These are phyloP conservation scores for Scaeva pyrastri DNA, from an alignment of 2,888 invertebrate species.

Conservation along the genomic window DNA sequence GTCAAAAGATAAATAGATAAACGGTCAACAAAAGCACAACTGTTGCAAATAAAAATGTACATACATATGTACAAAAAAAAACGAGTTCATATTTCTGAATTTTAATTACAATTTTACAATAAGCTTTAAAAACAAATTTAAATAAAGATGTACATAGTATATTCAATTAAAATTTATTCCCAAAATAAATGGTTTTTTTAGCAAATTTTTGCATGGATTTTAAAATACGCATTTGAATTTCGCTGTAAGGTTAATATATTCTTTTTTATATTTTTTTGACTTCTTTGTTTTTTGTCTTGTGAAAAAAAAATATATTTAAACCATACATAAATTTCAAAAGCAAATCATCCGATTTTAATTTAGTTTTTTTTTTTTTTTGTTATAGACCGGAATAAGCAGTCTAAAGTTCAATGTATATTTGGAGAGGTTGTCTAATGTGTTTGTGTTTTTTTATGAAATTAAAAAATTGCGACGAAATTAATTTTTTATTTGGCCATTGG, in stretches of 20 bases:
- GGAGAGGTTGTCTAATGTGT: neutral
- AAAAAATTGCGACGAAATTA: neutral
- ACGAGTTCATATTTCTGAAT: too few species aligned
- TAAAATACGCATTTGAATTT: neutral
- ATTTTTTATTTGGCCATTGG: neutral
- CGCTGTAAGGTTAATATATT: too few species aligned
- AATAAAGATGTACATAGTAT: neutral
- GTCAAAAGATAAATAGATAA: too few species aligned
- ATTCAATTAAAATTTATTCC: neutral
- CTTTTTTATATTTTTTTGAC: neutral
- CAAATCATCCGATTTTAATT: neutral
- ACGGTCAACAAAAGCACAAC: too few species aligned
- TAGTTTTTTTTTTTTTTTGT: neutral
- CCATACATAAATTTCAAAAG: neutral
- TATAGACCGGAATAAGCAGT: slow-evolving; percentile 5
- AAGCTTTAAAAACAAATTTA: neutral
- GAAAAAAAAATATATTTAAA: neutral
- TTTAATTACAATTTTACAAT: neutral
- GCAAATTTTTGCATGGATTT: neutral
- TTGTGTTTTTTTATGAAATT: neutral
- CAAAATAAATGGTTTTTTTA: neutral
- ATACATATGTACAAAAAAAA: too few species aligned
- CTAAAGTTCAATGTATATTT: neutral
- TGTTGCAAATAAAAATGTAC: too few species aligned
- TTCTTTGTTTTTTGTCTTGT: neutral